A percentile compares a stretch with the other conserved stretches of the same genome.
Evolutionary conservation across 1,140 invertebrate genomes (phyloP).

Genomic region (Zaprionus ornatus): DNA sequence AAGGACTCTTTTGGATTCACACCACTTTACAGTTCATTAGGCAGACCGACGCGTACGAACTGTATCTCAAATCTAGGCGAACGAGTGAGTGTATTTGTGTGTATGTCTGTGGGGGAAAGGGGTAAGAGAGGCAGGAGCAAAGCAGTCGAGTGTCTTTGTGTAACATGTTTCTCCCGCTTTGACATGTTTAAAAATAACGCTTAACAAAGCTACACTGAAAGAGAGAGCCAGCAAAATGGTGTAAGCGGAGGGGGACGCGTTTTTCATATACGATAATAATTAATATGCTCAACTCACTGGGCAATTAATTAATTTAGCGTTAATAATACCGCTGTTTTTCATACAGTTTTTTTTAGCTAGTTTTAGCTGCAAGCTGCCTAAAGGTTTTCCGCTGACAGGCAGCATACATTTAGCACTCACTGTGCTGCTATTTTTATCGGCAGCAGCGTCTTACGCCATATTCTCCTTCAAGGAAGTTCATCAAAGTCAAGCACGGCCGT

Average conservation of each 20-base stretch:
- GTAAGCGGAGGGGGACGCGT: background rate
- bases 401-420: conserved; percentile 27
- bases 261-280: conserved; percentile 38
- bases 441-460: conserved; percentile 19
- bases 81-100: conserved; percentile 15
- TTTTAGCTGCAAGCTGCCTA: conserved; percentile 20
- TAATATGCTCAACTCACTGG: conserved; percentile 64
- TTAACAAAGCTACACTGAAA: background rate
- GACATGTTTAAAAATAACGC: conserved; percentile 75
- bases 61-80: conserved; percentile 47
- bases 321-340: conserved; percentile 55
- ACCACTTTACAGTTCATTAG: conserved; percentile 78
- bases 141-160: conserved; percentile 7
- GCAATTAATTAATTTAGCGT: conserved; percentile 78
- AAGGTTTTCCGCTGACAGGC: background rate
- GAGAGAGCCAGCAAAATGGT: background rate
- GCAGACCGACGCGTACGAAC: conserved; percentile 38
- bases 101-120: background rate
- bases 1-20: conserved; percentile 69
- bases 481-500: conserved; percentile 50
- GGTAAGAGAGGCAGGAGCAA: background rate
- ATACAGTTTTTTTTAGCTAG: conserved; percentile 5
- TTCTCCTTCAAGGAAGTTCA: conserved; percentile 50
- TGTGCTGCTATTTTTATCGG: conserved; percentile 54
- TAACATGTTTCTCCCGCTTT: conserved; percentile 46